Evolutionary conservation across 2,113 vertebrate genomes (phyloP).

Genomic region (Anoplopoma fimbria): DNA sequence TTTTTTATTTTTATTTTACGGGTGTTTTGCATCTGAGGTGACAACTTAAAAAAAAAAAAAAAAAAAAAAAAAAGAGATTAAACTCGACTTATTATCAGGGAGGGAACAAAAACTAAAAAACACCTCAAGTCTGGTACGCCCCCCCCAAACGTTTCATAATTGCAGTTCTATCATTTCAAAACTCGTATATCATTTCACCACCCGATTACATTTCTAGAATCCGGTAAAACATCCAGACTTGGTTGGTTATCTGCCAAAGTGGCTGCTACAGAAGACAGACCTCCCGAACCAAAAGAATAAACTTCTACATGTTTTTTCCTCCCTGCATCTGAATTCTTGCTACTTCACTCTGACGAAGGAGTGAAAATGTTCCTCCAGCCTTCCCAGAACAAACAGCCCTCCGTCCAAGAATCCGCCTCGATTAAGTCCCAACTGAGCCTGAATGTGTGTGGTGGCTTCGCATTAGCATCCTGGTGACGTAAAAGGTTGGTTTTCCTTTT

Average conservation of each 20-base stretch:
- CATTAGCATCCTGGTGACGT: neutral
- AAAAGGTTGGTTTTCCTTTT: neutral
- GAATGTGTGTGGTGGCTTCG: neutral
- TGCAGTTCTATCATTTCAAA: neutral
- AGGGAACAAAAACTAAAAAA: neutral
- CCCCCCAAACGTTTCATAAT: neutral
- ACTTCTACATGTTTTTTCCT: neutral
- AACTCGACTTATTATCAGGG: slow-evolving; percentile 10
- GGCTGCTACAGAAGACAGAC: slow-evolving; percentile 64
- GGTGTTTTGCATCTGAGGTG: slow-evolving; percentile 56
- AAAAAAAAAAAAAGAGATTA: slow-evolving; percentile 19
- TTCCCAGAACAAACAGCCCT: too few species aligned
- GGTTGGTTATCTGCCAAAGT: slow-evolving; percentile 46
- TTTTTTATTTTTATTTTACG: slow-evolving; percentile 25
- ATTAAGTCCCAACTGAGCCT: neutral
- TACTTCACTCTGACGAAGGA: neutral
- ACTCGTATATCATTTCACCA: neutral
- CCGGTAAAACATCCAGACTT: neutral
- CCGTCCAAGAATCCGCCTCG: too few species aligned
- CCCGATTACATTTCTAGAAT: neutral
- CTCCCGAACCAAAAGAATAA: neutral
- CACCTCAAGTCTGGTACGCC: neutral
- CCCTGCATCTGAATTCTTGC: neutral
- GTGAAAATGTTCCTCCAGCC: neutral
- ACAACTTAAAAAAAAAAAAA: neutral